Evolutionary conservation across 2,797 vertebrate species (phyloP).

Genomic region (Characodon lateralis): DNA sequence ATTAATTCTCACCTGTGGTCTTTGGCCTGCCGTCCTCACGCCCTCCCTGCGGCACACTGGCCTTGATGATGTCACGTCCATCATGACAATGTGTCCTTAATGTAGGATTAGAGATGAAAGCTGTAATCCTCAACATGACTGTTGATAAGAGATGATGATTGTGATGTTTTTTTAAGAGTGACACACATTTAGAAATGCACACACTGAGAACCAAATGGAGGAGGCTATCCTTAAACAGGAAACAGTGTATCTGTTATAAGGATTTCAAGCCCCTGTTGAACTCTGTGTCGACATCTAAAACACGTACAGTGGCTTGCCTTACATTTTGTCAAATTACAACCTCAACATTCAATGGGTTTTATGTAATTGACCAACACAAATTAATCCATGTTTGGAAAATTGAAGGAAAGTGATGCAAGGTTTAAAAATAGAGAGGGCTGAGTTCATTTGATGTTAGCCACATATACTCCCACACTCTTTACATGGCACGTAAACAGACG

Average conservation of each 20-base stretch:
- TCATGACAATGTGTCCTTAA: constrained; percentile 78
- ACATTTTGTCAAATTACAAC: background rate
- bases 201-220: constrained; percentile 20
- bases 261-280: constrained; percentile 19
- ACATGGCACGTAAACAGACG: background rate
- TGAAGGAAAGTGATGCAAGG: background rate
- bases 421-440: background rate
- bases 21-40: constrained; percentile 72
- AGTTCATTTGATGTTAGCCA: background rate
- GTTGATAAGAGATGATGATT: constrained; percentile 76
- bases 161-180: constrained; percentile 67
- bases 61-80: constrained; percentile 74
- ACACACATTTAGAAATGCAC: constrained; percentile 45
- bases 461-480: background rate
- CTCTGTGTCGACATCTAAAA: background rate
- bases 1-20: constrained; percentile 73
- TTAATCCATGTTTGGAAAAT: background rate
- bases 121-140: constrained; percentile 80
- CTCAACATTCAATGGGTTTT: background rate
- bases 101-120: constrained; percentile 81
- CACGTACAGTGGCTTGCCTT: background rate
- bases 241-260: constrained; percentile 3
- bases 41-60: constrained; percentile 70
- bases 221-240: constrained; percentile 12
- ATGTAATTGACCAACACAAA: background rate